Evolutionary conservation across 2,888 invertebrate species (phyloP).

Genomic region (Micoletzkya japonica): DNA sequence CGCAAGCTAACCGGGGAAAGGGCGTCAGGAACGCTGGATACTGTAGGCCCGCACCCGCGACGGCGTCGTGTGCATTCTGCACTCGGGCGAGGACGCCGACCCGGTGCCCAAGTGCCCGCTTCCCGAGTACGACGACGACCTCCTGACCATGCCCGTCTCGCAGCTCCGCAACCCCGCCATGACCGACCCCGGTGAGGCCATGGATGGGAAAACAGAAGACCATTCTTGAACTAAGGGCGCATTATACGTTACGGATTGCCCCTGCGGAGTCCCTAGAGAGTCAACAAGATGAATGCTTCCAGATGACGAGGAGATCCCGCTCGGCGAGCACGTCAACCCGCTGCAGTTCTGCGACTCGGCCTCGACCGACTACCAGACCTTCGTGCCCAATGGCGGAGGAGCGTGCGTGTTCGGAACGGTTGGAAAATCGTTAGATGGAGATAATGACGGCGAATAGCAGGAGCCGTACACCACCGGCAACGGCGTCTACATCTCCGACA

Average conservation of each 20-base stretch:
- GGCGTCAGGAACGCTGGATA: no score
- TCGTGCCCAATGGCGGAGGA: conserved; percentile 58
- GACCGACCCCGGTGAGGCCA: conserved; percentile 55
- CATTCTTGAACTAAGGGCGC: no score
- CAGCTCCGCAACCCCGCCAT: conserved; percentile 62
- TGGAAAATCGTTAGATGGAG: no score
- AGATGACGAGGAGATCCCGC: conserved; percentile 60
- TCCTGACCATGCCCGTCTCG: conserved; percentile 62
- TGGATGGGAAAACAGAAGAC: no score
- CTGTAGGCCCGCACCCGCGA: conserved; percentile 44
- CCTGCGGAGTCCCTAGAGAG: background rate
- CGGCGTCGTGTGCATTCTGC: conserved; percentile 61
- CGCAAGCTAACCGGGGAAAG: no score
- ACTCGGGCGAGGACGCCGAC: conserved; percentile 62
- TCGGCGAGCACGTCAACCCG: conserved; percentile 63
- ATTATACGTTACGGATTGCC: no score
- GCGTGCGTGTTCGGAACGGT: conserved; percentile 49
- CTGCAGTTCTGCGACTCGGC: conserved; percentile 60
- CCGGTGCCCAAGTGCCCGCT: conserved; percentile 55
- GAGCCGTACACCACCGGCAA: conserved; percentile 48
- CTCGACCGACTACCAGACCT: conserved; percentile 59
- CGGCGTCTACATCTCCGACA: conserved; percentile 60
- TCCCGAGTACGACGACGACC: conserved; percentile 61
- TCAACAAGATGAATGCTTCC: conserved; percentile 25
- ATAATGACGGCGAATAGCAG: no score